Evolutionary conservation across 2,888 invertebrate genomes (phyloP).

Genomic region (Pseudoips prasinana): DNA sequence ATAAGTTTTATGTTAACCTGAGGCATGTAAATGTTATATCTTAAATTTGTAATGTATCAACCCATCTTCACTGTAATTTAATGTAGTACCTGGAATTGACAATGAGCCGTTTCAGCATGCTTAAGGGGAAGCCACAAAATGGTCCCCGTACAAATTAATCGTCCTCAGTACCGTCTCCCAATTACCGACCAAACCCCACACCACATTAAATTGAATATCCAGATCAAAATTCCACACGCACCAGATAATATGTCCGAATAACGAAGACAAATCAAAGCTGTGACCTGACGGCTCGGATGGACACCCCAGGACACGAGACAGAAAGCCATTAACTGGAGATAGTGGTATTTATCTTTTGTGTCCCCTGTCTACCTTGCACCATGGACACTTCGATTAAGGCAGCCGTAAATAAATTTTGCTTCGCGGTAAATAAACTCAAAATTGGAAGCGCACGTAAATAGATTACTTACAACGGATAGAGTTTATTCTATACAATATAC

Average conservation of each 20-base stretch:
- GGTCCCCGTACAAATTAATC: too few relatives aligned
- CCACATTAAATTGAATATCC: conserved; percentile 33
- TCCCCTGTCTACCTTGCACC: conserved; percentile 45
- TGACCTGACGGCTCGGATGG: conserved; percentile 62
- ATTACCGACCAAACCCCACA: too few relatives aligned
- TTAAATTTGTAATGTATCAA: too few relatives aligned
- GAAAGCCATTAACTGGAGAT: conserved; percentile 72
- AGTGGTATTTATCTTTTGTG: conserved; percentile 70
- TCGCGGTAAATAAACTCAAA: conserved; percentile 1
- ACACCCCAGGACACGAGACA: conserved; percentile 63
- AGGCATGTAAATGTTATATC: too few relatives aligned
- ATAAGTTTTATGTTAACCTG: too few relatives aligned
- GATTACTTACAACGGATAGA: not conserved
- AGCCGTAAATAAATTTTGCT: conserved; percentile 31
- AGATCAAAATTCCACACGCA: conserved; percentile 54
- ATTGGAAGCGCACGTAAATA: not conserved
- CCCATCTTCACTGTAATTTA: too few relatives aligned
- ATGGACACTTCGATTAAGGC: conserved; percentile 56
- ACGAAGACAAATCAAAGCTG: conserved; percentile 78
- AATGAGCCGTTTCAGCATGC: too few relatives aligned
- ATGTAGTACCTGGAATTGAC: conserved; percentile 15
- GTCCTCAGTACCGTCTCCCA: too few relatives aligned
- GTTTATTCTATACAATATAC: too few relatives aligned
- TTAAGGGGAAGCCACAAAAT: too few relatives aligned
- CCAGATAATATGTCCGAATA: conserved; percentile 57